Conservation (phyloP, 2,113 vertebrate species). For the Oryzias javanicus region DNA sequence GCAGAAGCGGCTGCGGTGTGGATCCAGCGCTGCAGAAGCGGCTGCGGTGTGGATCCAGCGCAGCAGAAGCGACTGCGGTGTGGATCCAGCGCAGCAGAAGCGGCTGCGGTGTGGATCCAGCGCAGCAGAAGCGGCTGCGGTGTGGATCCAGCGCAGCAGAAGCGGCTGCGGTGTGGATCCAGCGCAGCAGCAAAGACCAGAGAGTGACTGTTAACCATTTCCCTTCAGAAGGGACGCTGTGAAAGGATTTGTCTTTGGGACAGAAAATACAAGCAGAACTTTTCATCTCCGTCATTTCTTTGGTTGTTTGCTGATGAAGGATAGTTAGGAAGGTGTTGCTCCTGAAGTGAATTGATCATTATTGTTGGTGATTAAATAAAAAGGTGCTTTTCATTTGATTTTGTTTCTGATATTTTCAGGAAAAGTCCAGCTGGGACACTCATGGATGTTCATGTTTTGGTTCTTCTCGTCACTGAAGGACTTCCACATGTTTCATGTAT, state of each 20-base stretch:
- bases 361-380: constrained; percentile 15
- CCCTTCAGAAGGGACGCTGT: constrained; percentile 19
- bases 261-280: background rate
- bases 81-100: background rate
- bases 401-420: constrained; percentile 12
- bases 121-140: too few relatives aligned
- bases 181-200: background rate
- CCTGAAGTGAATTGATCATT: constrained; percentile 15
- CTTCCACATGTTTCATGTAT: constrained; percentile 37
- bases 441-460: constrained; percentile 1
- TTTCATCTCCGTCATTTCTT: constrained; percentile 29
- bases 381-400: constrained; percentile 41
- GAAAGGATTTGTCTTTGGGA: constrained; percentile 19
- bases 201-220: constrained; percentile 12
- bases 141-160: too few relatives aligned
- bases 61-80: too few relatives aligned
- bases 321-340: constrained; percentile 18
- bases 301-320: constrained; percentile 18
- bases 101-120: background rate
- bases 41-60: background rate
- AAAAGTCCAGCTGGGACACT: constrained; percentile 3
- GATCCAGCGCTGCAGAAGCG: background rate
- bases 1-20: too few relatives aligned
- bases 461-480: constrained; percentile 18
- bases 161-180: too few relatives aligned